Percentiles rank a stretch among this genome's conserved stretches.
These are phyloP conservation scores for Calypte anna DNA, from an alignment of 2,113 vertebrate species.

Conservation along the genomic window DNA sequence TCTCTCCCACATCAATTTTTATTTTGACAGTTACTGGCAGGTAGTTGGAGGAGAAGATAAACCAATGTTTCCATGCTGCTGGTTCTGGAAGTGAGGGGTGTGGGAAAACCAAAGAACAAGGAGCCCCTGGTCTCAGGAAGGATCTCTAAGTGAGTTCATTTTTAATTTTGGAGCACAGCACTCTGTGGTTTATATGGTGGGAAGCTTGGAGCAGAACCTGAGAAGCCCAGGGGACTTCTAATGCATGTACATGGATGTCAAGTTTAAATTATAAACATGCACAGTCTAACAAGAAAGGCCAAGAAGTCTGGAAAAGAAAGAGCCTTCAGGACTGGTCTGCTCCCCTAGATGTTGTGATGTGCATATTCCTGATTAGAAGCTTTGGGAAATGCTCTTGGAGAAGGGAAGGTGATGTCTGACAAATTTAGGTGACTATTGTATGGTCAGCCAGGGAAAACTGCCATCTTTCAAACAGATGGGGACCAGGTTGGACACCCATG, in stretches of 20 bases:
- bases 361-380: background rate
- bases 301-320: background rate
- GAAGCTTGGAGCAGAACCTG: constrained; percentile 21
- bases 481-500: accelerated
- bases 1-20: background rate
- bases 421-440: background rate
- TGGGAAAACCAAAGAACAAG: background rate
- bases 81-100: background rate
- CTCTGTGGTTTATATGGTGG: background rate
- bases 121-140: background rate
- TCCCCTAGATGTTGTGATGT: background rate
- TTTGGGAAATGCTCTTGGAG: background rate
- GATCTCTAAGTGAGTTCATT: background rate
- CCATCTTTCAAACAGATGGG: background rate
- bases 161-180: constrained; percentile 3
- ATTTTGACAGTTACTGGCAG: background rate
- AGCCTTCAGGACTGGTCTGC: background rate
- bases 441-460: background rate
- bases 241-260: background rate
- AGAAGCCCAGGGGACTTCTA: background rate
- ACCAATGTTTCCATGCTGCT: background rate
- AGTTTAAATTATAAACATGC: background rate
- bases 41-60: background rate
- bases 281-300: background rate
- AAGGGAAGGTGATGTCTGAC: background rate